These are phyloP conservation scores for Prolemur simus DNA, from an alignment of 2,113 vertebrate species.

Conservation along the genomic window DNA sequence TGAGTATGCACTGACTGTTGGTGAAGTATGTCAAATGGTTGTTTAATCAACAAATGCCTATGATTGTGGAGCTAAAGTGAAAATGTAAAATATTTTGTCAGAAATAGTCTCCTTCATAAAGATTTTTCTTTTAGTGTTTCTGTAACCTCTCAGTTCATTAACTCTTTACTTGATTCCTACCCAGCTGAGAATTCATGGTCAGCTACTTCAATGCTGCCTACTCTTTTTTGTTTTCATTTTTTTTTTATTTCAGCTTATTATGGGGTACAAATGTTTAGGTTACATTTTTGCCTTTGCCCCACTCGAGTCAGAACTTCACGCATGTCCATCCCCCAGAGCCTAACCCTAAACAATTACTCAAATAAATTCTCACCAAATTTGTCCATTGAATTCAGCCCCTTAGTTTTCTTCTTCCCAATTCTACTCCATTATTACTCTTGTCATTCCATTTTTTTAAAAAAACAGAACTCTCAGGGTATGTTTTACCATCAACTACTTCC, in stretches of 20 bases:
- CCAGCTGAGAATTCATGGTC: background rate
- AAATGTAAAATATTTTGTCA: background rate
- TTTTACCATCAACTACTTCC: background rate
- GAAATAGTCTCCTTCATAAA: background rate
- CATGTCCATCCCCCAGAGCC: too few relatives aligned
- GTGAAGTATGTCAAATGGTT: background rate
- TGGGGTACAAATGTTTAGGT: too few relatives aligned
- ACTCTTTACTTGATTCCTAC: background rate
- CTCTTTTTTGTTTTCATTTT: background rate
- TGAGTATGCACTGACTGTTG: background rate
- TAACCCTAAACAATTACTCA: background rate
- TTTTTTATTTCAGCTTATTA: too few relatives aligned
- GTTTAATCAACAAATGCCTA: background rate
- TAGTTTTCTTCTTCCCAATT: background rate
- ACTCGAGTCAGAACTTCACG: too few relatives aligned
- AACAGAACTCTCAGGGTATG: background rate
- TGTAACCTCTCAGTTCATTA: background rate
- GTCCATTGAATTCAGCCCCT: background rate
- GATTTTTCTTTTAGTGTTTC: background rate
- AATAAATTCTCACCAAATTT: background rate
- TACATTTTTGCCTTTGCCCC: too few relatives aligned
- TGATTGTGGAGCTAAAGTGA: background rate
- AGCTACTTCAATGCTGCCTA: background rate
- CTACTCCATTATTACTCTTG: background rate
- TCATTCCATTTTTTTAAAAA: background rate